Conservation (phyloP, 1,140 invertebrate genomes). For the Stegodyphus dumicola region DNA sequence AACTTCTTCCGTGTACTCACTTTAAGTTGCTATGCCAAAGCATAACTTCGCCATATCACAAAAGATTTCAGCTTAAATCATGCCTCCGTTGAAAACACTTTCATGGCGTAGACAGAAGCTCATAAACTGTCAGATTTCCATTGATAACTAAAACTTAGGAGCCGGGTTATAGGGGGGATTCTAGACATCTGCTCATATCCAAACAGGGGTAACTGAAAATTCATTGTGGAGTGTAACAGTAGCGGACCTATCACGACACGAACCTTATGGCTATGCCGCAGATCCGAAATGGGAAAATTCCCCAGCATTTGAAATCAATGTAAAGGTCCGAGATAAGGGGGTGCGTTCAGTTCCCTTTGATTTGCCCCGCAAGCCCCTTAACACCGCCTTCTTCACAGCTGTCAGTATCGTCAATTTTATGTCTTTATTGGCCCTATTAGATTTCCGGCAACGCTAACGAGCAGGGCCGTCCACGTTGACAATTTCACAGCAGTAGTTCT, state of each 20-base stretch:
- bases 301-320: conserved; percentile 37
- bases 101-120: conserved; percentile 10
- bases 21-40: too few relatives aligned
- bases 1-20: too few relatives aligned
- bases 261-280: conserved; percentile 10
- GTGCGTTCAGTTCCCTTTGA: conserved; percentile 35
- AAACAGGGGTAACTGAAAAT: not conserved
- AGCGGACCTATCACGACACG: conserved; percentile 28
- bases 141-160: conserved; percentile 31
- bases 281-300: conserved; percentile 8
- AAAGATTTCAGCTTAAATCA: not conserved
- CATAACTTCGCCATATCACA: not conserved
- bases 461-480: conserved; percentile 35
- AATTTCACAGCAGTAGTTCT: conserved; percentile 8
- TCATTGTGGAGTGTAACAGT: conserved; percentile 18
- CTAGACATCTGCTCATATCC: conserved; percentile 15
- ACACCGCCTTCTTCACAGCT: conserved; percentile 48
- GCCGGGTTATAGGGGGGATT: not conserved
- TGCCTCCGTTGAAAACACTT: not conserved
- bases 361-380: conserved; percentile 17
- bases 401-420: conserved; percentile 57
- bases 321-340: conserved; percentile 26
- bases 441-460: conserved; percentile 50
- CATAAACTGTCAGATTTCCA: conserved; percentile 50
- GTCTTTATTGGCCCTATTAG: conserved; percentile 59